Conservation (phyloP, 2,113 vertebrate genomes). For the Catharus fuscescens region DNA sequence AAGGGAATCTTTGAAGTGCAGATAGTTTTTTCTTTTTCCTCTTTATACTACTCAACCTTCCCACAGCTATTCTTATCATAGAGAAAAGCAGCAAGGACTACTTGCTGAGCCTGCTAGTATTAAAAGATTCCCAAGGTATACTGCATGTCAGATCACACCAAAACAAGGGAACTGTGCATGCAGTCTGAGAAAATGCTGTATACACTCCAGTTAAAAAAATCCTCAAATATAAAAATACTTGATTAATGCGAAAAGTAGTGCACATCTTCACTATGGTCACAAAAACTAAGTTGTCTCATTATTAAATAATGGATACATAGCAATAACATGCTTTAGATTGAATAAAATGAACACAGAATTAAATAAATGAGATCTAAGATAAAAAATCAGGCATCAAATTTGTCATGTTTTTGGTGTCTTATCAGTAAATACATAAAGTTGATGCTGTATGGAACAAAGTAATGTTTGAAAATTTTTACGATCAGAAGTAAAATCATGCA, state of each 20-base stretch:
- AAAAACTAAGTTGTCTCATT: background rate
- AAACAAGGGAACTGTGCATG: background rate
- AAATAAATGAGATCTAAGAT: background rate
- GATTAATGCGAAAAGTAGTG: background rate
- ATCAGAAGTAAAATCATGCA: background rate
- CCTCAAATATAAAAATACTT: background rate
- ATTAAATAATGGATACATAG: background rate
- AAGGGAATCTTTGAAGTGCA: constrained; percentile 61
- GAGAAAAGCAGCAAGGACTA: background rate
- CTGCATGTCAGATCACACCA: background rate
- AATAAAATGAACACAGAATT: background rate
- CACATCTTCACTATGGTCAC: background rate
- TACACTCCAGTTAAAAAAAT: background rate
- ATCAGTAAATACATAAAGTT: background rate
- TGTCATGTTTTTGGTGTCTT: background rate
- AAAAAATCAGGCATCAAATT: background rate
- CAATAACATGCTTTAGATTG: background rate
- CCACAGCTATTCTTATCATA: constrained; percentile 37
- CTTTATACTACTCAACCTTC: constrained; percentile 14
- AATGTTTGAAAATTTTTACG: background rate
- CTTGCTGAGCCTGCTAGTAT: constrained; percentile 27
- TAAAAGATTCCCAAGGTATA: constrained; percentile 11
- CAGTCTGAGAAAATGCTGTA: background rate
- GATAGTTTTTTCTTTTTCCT: constrained; percentile 21
- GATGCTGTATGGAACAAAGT: background rate